Evolutionary conservation across 1,140 invertebrate species (phyloP), one percentile per base, ranked within the genome.

Genomic region (Mercenaria mercenaria): DNA sequence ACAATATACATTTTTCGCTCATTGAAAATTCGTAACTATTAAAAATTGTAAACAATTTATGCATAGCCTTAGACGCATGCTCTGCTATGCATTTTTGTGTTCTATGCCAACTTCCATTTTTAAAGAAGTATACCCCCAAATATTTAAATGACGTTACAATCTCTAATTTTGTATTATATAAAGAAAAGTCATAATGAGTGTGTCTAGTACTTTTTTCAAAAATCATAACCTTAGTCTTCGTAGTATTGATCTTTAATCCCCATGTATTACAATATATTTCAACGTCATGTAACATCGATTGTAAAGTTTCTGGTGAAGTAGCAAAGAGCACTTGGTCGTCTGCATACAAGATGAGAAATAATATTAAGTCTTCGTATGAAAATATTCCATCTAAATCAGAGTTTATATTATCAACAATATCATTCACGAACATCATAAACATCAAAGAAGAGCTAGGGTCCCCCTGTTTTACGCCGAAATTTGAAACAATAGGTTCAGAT

Each of bases 381-480:
- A 82, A 34, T n/a, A 82, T 23, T 64, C 80, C 56, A 26, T 82
- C 80, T 43, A 82, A 29, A 32, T 82, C 18, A 82, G 29, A 15
- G 37, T 82, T 23, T 61, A 82, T 59, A 64, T 82, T 82, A 23
- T 59, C 34, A 39, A 41, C 64, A 13, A 82, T 82, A 43, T 82
- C 80, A 64, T 82, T 61, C 15, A 82, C 56, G 80, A 82, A 82
- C 0, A 82, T 20, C n/a, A 82, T 20, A 59, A 82, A 61, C 26
- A 77, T 29, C 15, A 77, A 32, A 74, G 43, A 3, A 13, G 77
- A 81, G 32, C 77, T 56, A 23, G 74, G 74, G 74, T 77, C 76
- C 43, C 76, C 47, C 52, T 80, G 76, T 80, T 80, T 80, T 1
- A 80, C 76, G 20, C 76, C 41, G 52, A 32, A 1, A 29, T 80